Base-by-base conservation (phyloP, 2,113 vertebrate species). In the Himantopus leucocephalus region DNA sequence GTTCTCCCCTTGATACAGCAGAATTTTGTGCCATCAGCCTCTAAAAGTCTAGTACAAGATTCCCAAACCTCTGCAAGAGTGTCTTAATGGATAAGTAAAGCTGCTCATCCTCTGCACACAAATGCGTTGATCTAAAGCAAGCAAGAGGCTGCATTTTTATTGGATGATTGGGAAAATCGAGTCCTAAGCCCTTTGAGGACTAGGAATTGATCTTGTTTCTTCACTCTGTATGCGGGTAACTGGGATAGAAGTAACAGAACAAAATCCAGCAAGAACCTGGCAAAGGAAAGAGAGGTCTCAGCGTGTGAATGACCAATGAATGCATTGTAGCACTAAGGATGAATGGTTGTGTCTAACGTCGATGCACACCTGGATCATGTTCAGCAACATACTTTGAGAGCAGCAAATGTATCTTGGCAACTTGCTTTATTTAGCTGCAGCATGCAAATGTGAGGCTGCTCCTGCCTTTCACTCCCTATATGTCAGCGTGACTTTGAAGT, bases 371-470 rank as follows among this genome's bases (percentile, higher is more conserved):
- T 94, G 89, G 53, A 50, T 73, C n/a, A 2, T 2, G 29, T 47
- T 85, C 87, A 88, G 74, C 70, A 87, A 24, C 14, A 5, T 47
- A 19, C 32, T 75, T 77, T 58, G 76, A 43, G 72, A 85, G 47
- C 79, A 81, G 75, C 72, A 74, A 74, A 70, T 68, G 58, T 64
- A 47, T 82, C 94, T 85, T 94, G 86, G 96, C 77, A 91, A 78
- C 91, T 87, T 87, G 43, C 80, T 95, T 89, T 89, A 66, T 87
- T 95, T 92, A 91, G 89, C 66, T 82, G n/a, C 76, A 72, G 55
- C 48, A n/a, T 88, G 90, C 83, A 95, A 96, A 92, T 6, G 16
- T 72, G 92, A 70, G 77, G 52, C 84, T 89, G 81, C 60, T 90
- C 55, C 84, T 43, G 84, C 94, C 67, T 90, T 87, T 94, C 77